Conservation (phyloP, 2,888 invertebrate species). For the Drosophila percnosoma region DNA sequence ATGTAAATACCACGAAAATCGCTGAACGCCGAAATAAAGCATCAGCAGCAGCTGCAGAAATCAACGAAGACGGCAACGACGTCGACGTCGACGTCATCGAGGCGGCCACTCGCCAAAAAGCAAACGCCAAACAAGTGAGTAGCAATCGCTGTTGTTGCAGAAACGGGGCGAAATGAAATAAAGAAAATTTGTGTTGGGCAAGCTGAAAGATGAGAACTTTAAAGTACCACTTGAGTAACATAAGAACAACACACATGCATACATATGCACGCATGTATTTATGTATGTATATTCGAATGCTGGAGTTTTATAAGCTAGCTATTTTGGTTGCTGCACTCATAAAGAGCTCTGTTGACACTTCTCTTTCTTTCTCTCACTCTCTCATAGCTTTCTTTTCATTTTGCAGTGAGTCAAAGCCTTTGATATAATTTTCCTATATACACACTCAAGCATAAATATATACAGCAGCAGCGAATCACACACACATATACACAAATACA, state of each 20-base stretch:
- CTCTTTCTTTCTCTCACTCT: background rate
- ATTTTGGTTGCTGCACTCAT: constrained; percentile 48
- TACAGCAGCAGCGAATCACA: constrained; percentile 16
- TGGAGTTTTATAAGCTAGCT: constrained; percentile 18
- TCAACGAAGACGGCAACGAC: constrained; percentile 59
- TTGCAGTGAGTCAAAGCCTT: constrained; percentile 64
- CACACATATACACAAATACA: constrained; percentile 11
- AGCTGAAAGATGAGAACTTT: constrained; percentile 51
- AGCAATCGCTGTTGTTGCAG: constrained; percentile 41
- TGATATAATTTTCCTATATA: constrained; percentile 44
- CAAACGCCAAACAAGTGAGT: constrained; percentile 60
- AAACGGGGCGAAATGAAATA: constrained; percentile 72
- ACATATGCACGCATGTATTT: constrained; percentile 1
- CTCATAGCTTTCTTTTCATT: constrained; percentile 15
- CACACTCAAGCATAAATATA: constrained; percentile 11
- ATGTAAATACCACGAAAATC: constrained; percentile 76
- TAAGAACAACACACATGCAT: constrained; percentile 17
- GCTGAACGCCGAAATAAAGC: constrained; percentile 74
- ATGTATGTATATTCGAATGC: background rate
- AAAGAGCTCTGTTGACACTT: constrained; percentile 23
- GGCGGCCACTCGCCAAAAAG: constrained; percentile 58
- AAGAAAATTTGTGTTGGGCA: constrained; percentile 71
- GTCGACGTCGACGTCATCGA: constrained; percentile 38
- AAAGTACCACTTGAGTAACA: constrained; percentile 51
- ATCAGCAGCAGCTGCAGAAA: constrained; percentile 63